Conservation (phyloP, 2,113 vertebrate species). For the Sylvia atricapilla region DNA sequence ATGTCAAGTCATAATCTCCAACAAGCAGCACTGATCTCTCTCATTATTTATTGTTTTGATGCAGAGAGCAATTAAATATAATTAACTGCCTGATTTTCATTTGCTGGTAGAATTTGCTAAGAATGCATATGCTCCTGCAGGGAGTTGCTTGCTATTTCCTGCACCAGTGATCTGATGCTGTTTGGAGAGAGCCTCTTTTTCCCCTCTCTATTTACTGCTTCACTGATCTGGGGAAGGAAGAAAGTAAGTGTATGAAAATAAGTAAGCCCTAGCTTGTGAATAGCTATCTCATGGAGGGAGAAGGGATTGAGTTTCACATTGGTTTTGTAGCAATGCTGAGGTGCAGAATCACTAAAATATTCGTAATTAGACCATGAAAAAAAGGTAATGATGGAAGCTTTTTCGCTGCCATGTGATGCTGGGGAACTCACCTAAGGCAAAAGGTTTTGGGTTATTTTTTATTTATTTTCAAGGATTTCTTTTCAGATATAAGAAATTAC, state of each 20-base stretch:
- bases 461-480: not conserved
- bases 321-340: conserved; percentile 42
- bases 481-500: not conserved
- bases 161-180: conserved; percentile 69
- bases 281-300: conserved; percentile 26
- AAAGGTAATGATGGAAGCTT: not conserved
- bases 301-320: not conserved
- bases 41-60: conserved; percentile 78
- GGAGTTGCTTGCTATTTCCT: conserved; percentile 78
- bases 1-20: conserved; percentile 60
- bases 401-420: not conserved
- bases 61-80: conserved; percentile 77
- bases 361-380: not conserved
- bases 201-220: conserved; percentile 77
- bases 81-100: conserved; percentile 75
- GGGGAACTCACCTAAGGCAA: not conserved
- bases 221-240: conserved; percentile 72
- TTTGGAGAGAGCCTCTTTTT: conserved; percentile 65
- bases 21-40: conserved; percentile 49
- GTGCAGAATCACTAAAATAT: conserved; percentile 36
- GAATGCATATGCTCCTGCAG: conserved; percentile 68
- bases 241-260: conserved; percentile 73
- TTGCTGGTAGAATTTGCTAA: conserved; percentile 71
- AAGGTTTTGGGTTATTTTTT: not conserved
- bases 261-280: conserved; percentile 62